A percentile compares a stretch with the other conserved stretches of the same genome.
Evolutionary conservation across 2,797 vertebrate genomes (phyloP).

Genomic region (Sardinella longiceps): DNA sequence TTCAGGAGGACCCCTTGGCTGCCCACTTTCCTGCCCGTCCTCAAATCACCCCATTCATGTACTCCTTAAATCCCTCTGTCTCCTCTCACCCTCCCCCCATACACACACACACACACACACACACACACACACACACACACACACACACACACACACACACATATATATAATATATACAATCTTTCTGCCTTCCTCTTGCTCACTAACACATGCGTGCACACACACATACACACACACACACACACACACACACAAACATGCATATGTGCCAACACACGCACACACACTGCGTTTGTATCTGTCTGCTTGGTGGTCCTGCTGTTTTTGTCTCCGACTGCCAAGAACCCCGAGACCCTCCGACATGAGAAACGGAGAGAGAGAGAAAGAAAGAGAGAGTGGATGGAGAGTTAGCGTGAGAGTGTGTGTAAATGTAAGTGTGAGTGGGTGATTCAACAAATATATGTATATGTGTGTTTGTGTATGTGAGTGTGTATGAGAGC

Average conservation of each 20-base stretch:
- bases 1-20: constrained; percentile 35
- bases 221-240: neutral
- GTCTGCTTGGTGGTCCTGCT: too few relatives aligned
- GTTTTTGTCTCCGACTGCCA: neutral
- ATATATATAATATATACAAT: too few relatives aligned
- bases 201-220: neutral
- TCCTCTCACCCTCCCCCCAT: neutral
- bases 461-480: too few relatives aligned
- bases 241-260: neutral
- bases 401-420: neutral
- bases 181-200: too few relatives aligned
- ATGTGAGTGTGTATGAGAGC: too few relatives aligned
- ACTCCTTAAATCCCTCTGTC: constrained; percentile 35
- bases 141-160: too few relatives aligned
- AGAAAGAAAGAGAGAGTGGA: neutral
- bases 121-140: neutral
- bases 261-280: neutral
- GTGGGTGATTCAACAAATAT: too few relatives aligned
- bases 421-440: too few relatives aligned
- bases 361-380: neutral
- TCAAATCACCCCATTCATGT: constrained; percentile 53
- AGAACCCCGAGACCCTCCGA: neutral
- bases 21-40: constrained; percentile 55
- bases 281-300: neutral
- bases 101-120: too few relatives aligned